A percentile compares a stretch with the other conserved stretches of the same genome.
Conservation (phyloP, 2,888 invertebrate genomes). For the Leucozona laternaria region DNA sequence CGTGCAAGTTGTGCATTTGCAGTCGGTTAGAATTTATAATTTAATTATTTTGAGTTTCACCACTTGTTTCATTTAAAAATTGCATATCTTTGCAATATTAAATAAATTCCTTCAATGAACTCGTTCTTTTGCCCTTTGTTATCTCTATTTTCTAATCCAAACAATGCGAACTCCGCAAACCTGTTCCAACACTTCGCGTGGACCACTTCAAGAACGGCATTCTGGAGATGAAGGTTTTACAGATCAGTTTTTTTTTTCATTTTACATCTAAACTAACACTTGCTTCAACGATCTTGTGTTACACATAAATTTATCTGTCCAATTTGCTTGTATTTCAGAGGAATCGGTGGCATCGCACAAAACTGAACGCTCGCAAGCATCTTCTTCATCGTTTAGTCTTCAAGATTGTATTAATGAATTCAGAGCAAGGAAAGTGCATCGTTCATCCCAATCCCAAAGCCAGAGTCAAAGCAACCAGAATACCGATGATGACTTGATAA, state of each 20-base stretch:
- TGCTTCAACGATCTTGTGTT: background rate
- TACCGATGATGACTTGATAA: conserved; percentile 80
- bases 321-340: conserved; percentile 14
- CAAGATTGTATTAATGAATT: conserved; percentile 82
- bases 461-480: conserved; percentile 53
- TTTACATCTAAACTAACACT: background rate
- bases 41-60: conserved; percentile 25
- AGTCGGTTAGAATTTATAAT: conserved; percentile 35
- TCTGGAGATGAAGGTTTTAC: conserved; percentile 61
- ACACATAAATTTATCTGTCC: background rate
- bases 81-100: conserved; percentile 20
- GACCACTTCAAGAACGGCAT: conserved; percentile 56
- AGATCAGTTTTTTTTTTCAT: background rate
- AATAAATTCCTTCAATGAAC: conserved; percentile 28
- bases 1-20: conserved; percentile 12
- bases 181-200: conserved; percentile 55
- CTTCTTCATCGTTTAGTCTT: conserved; percentile 81
- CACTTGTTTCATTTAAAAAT: background rate
- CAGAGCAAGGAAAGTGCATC: conserved; percentile 80
- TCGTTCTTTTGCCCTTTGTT: background rate
- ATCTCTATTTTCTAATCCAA: background rate
- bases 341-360: conserved; percentile 50
- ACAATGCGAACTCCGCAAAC: conserved; percentile 61
- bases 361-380: conserved; percentile 76
- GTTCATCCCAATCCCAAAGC: conserved; percentile 73